A percentile compares a stretch with the other conserved stretches of the same genome.
phyloP scores from a whole-genome alignment of 2,888 invertebrate species.

The Dryadula phaetusa region DNA sequence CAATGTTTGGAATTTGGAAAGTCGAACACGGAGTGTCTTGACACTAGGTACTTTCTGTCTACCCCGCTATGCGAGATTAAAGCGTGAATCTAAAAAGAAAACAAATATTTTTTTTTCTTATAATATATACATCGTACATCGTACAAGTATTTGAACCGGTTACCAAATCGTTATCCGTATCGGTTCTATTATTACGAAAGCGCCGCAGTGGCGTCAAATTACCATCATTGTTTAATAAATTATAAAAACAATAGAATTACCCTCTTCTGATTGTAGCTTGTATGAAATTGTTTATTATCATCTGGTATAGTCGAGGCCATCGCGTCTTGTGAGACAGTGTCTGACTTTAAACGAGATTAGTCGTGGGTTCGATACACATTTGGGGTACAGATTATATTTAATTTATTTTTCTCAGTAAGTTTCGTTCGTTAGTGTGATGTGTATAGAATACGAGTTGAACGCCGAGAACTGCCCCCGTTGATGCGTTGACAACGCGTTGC shows the following conservation, averaged over 20 bases:
- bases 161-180: background rate
- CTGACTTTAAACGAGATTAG: too few species aligned
- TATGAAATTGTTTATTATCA: background rate
- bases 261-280: background rate
- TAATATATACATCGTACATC: too few species aligned
- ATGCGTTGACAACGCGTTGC: too few species aligned
- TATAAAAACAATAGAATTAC: conserved; percentile 22
- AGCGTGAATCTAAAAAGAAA: too few species aligned
- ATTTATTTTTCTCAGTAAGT: too few species aligned
- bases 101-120: too few species aligned
- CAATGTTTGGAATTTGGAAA: background rate
- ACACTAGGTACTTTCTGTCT: background rate
- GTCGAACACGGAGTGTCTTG: background rate
- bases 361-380: too few species aligned
- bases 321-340: too few species aligned
- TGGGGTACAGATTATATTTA: too few species aligned
- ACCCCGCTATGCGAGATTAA: background rate
- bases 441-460: too few species aligned
- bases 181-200: background rate
- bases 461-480: too few species aligned
- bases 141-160: background rate
- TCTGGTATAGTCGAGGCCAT: background rate
- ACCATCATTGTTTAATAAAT: conserved; percentile 6
- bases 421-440: too few species aligned
- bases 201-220: conserved; percentile 13